A percentile compares a stretch with the other conserved stretches of the same genome.
These are phyloP conservation scores for Gila orcuttii DNA, from an alignment of 2,113 vertebrate genomes.

Conservation along the genomic window DNA sequence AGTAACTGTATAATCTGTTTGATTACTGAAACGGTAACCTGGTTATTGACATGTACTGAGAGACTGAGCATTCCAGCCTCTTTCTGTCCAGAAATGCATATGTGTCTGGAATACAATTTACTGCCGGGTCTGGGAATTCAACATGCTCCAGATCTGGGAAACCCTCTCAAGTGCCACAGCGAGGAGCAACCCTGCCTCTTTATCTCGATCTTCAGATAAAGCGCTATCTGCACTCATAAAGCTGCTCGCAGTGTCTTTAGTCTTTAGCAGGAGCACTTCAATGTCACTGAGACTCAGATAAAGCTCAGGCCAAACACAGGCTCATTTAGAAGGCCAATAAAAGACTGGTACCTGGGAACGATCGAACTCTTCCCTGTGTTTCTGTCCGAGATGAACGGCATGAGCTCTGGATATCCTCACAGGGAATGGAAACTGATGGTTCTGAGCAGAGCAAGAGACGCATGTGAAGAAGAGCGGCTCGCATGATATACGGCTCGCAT, in stretches of 20 bases:
- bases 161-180: slow-evolving; percentile 72
- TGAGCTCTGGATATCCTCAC: slow-evolving; percentile 74
- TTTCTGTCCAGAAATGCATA: slow-evolving; percentile 68
- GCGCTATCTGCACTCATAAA: slow-evolving; percentile 81
- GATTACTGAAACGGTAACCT: background rate
- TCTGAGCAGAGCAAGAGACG: slow-evolving; percentile 58
- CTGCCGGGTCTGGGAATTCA: slow-evolving; percentile 84
- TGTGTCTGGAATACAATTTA: slow-evolving; percentile 80
- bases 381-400: slow-evolving; percentile 46
- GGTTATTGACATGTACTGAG: background rate
- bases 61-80: slow-evolving; percentile 66
- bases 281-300: slow-evolving; percentile 82
- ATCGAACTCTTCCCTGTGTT: slow-evolving; percentile 28
- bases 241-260: slow-evolving; percentile 53
- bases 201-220: slow-evolving; percentile 94
- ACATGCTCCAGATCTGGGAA: slow-evolving; percentile 79
- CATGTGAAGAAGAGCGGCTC: background rate
- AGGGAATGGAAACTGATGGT: slow-evolving; percentile 51
- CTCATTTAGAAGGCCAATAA: slow-evolving; percentile 88
- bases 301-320: slow-evolving; percentile 81
- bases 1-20: background rate
- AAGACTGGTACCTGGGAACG: slow-evolving; percentile 77
- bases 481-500: background rate
- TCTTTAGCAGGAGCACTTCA: slow-evolving; percentile 84
- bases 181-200: slow-evolving; percentile 75